These are phyloP conservation scores for Actenoides hombroni DNA, from an alignment of 2,113 vertebrate genomes.

Conservation along the genomic window DNA sequence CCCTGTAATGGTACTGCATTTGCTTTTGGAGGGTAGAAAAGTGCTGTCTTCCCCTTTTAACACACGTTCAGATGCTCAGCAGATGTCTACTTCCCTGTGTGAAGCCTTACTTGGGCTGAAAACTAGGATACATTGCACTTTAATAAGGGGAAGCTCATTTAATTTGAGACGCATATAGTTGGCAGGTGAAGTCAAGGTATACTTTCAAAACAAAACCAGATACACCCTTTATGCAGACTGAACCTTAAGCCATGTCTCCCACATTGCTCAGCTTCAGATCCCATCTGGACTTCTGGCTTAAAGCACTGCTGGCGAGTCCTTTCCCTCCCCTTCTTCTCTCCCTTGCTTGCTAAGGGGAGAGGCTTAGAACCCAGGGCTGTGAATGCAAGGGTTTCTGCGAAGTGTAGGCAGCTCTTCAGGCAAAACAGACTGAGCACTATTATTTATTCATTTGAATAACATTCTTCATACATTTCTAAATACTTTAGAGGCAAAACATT, in stretches of 20 bases:
- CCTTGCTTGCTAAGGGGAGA: background rate
- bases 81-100: background rate
- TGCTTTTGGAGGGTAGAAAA: background rate
- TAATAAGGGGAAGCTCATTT: background rate
- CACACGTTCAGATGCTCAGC: background rate
- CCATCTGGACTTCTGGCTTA: background rate
- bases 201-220: background rate
- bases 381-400: background rate
- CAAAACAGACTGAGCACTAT: background rate
- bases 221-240: background rate
- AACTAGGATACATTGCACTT: background rate
- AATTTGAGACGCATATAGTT: background rate
- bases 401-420: background rate
- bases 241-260: background rate
- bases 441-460: slow-evolving; percentile 42
- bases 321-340: background rate
- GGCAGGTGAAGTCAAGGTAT: background rate
- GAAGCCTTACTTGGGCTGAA: background rate
- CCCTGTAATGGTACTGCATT: background rate
- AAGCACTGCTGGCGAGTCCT: background rate
- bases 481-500: background rate
- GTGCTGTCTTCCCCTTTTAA: background rate
- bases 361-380: background rate
- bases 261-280: background rate
- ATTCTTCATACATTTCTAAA: background rate